Evolutionary conservation across 2,113 vertebrate genomes (phyloP), one percentile per base, ranked within the genome.

Genomic region (Saguinus imperator): DNA sequence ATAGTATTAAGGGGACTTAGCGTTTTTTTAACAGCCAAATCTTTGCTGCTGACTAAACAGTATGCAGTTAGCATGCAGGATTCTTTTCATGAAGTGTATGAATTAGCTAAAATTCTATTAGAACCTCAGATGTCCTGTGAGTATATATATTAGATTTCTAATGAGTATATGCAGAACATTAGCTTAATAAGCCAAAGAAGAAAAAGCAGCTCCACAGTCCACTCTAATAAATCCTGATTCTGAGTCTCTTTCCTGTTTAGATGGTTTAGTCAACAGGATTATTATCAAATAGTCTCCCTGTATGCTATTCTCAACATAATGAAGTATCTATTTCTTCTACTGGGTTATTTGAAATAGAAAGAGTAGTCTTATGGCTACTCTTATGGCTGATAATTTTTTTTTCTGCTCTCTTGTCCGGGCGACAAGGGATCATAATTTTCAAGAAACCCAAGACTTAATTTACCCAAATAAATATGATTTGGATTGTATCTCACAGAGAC

Each of bases 111-210:
- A 72, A 27, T 52, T 16, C 8, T 72, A 17, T 21, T 25, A 84
- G 32, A 73, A 85, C 20, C 45, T 91, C 45, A 61, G 5, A 35
- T 91, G 6, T 48, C 55, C 64, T 81, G 37, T 91, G 58, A 70
- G 66, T 89, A 8, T 76, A 61, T 72, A 29, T 80, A 81, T 70
- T 77, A 95, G 45, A 37, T 95, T 37, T 45, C 50, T 97, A 89
- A 80, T 89, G 68, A 94, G 9, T 84, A 13, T 23, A 61, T 89
- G 20, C 61, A 35, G 55, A 37, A 12, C 10, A 73, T 91, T 97
- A 84, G 8, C 10, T 48, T 77, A 93, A 84, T 70, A 85, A 90
- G 17, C 35, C 83, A 20, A 87, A 93, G 18, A 81, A 82, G 48
- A 89, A 73, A 82, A 84, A 85, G 3, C 35, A 76, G 32, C 77